Evolutionary conservation across 2,797 vertebrate species (phyloP), one percentile per base, ranked within the genome.

Genomic region (Pristis pectinata): DNA sequence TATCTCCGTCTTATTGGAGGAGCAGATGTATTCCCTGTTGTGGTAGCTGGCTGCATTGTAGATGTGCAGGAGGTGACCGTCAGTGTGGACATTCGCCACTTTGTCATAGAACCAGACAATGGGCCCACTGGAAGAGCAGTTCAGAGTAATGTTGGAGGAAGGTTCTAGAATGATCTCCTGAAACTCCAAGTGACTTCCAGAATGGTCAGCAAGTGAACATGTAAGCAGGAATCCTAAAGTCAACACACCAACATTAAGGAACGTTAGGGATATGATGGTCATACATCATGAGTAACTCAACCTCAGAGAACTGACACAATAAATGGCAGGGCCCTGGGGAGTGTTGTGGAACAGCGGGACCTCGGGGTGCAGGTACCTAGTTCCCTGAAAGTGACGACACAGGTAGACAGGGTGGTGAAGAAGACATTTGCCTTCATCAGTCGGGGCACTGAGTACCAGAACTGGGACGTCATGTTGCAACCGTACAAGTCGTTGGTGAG

Each of bases 11-110:
- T n/a, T 64, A 22, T 72, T 95, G 95, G 98, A 97, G 3, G 92
- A 3, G 91, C 99, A 99, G 0, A 95, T 95, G 94, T 99, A 99
- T 89, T 98, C 97, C 9, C 98, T 98, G 0, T 98, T 98, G 96
- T 98, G 97, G 9, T 95, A 96, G 96, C 98, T 98, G 0, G 96
- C 98, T 95, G 98, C 97, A 0, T 97, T 97, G 95, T 95, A 95
- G 95, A 99, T 27, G 96, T 95, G 79, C 97, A 98, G 94, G 97
- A 97, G 97, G 94, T 44, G 72, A 0, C 95, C 94, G 0, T 96
- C 95, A 0, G 0, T n/a, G 0, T 97, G 95, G 0, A 96, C 1
- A 0, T 98, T 97, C 0, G 96, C 95, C 61, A 97, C 97, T 19
- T 96, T 95, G 22, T 97, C 97, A 37, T 97, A 97, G 70, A 96